Percentiles rank a stretch among this genome's conserved stretches.
Conservation (phyloP, 2,888 invertebrate species). For the Synanthedon vespiformis region DNA sequence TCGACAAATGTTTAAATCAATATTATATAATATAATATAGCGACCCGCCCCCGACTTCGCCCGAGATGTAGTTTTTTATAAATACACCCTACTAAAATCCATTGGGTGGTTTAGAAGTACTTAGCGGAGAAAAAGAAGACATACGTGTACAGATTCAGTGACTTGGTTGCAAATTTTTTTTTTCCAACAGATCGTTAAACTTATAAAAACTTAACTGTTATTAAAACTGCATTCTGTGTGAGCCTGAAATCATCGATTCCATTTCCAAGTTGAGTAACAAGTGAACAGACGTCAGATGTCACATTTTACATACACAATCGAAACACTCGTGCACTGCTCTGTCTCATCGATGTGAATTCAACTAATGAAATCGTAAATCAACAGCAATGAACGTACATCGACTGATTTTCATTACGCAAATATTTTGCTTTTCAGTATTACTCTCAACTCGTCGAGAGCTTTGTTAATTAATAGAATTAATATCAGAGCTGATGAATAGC, state of each 20-base stretch:
- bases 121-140: no score
- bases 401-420: constrained; percentile 43
- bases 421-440: constrained; percentile 44
- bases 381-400: constrained; percentile 43
- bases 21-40: no score
- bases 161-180: no score
- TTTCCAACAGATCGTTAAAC: no score
- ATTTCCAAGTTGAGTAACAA: neutral
- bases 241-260: constrained; percentile 1
- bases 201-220: no score
- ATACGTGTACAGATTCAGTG: no score
- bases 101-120: no score
- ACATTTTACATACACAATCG: neutral
- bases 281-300: neutral
- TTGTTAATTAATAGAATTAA: constrained; percentile 53
- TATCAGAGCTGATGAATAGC: constrained; percentile 33
- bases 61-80: no score
- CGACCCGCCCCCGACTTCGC: no score
- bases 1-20: no score
- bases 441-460: constrained; percentile 28
- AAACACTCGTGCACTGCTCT: constrained; percentile 24
- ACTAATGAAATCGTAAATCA: constrained; percentile 67
- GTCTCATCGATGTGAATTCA: constrained; percentile 31
- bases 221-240: no score
- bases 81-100: no score